Base-by-base conservation (phyloP, 2,113 vertebrate genomes). In the Proterorhinus semilunaris region DNA sequence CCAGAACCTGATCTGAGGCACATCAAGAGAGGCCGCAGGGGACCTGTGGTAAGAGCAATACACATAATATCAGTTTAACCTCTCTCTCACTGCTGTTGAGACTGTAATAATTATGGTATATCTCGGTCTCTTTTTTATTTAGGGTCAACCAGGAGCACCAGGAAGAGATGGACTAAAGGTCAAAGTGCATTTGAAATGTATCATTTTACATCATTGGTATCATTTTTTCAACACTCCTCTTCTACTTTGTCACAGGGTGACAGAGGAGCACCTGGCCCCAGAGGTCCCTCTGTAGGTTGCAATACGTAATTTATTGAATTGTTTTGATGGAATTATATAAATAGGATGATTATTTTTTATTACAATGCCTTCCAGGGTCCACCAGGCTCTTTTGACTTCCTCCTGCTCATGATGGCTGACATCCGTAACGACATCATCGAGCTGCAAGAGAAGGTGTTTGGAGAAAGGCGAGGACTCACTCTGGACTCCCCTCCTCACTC, bases 331-430 rank as follows among this genome's bases (percentile, higher is more conserved):
- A 13, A 61, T 44, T 42, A 61, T 6, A 45, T 58, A 7, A 42
- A 7, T 58, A 42, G 6, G 10, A 57, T 36, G 36, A 42, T 58
- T 58, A 8, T 15, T 12, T 42, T 58, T 42, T 45, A 16, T 61
- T 8, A 10, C 42, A 44, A 8, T 45, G 36, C 13, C 44, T 54
- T 44, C 16, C 80, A 94, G 92, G 93, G 92, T 46, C 91, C 93
- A 1, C 93, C 93, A 0, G 92, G 93, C 43, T 94, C 93, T 8
- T 94, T 93, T 0, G 92, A 94, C 82, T 93, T 94, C 83, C 90
- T 94, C 2, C 67, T 94, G 12, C 88, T 94, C 48, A 92, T 93
- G 91, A 93, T 94, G 90, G 93, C 93, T 0, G 92, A 94, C 83
- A 92, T 94, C 76, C 90, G 92, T 11, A 91, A 93, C 0, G 93